Evolutionary conservation across 2,888 invertebrate genomes (phyloP), one percentile per base, ranked within the genome.

Genomic region (Drosophila recens): DNA sequence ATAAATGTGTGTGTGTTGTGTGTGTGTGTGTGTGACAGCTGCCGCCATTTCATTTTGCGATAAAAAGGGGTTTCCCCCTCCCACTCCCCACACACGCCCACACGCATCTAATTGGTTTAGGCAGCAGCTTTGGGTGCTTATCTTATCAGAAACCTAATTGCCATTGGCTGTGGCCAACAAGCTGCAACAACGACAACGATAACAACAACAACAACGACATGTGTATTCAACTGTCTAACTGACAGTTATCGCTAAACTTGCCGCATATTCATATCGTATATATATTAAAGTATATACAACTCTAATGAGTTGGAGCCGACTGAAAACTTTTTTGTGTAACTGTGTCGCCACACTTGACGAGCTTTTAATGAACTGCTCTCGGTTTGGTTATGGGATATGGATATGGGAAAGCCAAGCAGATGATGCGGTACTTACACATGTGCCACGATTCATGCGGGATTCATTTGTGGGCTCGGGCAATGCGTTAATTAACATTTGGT

Each of bases 141-240:
- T 89, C 87, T 85, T 89, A 89, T 85, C 89, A 88, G 63, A 61
- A 54, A 57, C 66, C 83, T 86, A 86, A 88, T 88, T 84, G 89
- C 87, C 84, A 86, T 84, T 84, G 84, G 84, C 80, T 67, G 62
- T 59, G 62, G 52, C 59, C 67, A 49, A 13, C 56, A 64, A 61
- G 45, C 69, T 73, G 51, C 51, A 51, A 43, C 46, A 53, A 56
- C 46, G 43, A 56, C 48, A 42, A 46, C 49, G 56, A 42, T 40
- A 38, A 11, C 38, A 40, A 49, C 17, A 53, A 38, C 51, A 58
- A 57, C 43, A 58, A 27, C 64, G 65, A 61, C 59, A 52, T 33
- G 34, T 53, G 59, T 61, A n/a, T 40, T 11, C 15, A 30, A 36
- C 34, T 23, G 56, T n/a, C 58, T 43, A 49, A 56, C 75, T 67